Conservation (phyloP, 2,113 vertebrate genomes). For the Puffinus mauretanicus region DNA sequence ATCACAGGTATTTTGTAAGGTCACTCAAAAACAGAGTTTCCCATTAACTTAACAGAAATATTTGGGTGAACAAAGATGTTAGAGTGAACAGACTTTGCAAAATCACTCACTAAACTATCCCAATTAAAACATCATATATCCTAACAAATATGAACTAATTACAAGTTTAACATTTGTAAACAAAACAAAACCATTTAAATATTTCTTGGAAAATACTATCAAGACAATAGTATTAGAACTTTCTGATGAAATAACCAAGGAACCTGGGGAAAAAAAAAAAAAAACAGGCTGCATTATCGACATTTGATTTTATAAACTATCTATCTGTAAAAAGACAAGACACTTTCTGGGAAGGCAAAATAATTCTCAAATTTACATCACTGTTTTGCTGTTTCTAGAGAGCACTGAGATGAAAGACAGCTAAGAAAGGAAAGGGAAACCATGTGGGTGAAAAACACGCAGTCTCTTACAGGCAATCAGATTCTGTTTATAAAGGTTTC, state of each 20-base stretch:
- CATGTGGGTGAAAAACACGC: neutral
- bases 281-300: neutral
- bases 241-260: neutral
- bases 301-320: neutral
- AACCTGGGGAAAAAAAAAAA: neutral
- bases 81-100: neutral
- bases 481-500: conserved; percentile 1
- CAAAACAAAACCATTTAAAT: neutral
- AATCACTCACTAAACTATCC: neutral
- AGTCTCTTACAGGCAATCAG: neutral
- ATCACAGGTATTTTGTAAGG: neutral
- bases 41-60: neutral
- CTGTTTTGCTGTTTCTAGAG: neutral
- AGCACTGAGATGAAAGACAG: neutral
- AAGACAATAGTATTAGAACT: neutral
- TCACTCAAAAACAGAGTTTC: neutral
- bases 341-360: neutral
- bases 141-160: neutral
- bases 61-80: neutral
- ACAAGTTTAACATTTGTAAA: neutral
- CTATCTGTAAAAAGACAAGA: neutral
- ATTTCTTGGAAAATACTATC: neutral
- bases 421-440: neutral
- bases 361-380: neutral
- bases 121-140: neutral